These are phyloP conservation scores for Mustela lutreola DNA, from an alignment of 2,113 vertebrate species.

Conservation along the genomic window DNA sequence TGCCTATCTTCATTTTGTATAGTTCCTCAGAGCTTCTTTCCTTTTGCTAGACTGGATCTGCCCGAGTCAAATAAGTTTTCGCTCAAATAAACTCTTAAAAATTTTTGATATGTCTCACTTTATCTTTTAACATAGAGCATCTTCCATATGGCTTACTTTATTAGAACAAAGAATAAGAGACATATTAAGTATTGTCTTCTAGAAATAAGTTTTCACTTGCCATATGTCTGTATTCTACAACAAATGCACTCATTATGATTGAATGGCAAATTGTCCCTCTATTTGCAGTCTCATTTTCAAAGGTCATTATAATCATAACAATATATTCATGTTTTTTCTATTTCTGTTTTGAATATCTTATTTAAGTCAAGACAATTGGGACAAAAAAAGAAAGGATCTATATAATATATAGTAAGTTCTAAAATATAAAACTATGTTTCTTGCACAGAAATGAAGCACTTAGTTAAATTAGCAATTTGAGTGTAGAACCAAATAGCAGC, in stretches of 20 bases:
- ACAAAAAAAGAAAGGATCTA: background rate
- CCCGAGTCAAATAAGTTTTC: background rate
- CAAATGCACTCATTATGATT: background rate
- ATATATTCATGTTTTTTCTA: background rate
- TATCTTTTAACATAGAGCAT: background rate
- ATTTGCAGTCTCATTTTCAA: constrained; percentile 8
- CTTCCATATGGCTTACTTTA: background rate
- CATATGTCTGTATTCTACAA: background rate
- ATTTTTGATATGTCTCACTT: background rate
- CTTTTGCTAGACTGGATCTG: background rate
- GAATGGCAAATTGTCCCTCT: background rate
- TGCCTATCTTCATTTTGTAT: background rate
- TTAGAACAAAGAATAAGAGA: background rate
- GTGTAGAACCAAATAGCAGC: background rate
- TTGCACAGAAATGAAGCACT: background rate
- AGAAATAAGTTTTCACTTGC: background rate
- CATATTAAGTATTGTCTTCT: background rate
- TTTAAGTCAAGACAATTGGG: background rate
- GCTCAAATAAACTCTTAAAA: background rate
- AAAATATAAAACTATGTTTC: background rate
- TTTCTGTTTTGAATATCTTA: background rate
- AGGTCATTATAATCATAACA: background rate
- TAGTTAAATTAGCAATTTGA: background rate
- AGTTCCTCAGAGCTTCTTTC: background rate
- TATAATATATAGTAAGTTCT: background rate